Base-by-base conservation (phyloP, 2,113 vertebrate genomes). In the Pterophyllum scalare region DNA sequence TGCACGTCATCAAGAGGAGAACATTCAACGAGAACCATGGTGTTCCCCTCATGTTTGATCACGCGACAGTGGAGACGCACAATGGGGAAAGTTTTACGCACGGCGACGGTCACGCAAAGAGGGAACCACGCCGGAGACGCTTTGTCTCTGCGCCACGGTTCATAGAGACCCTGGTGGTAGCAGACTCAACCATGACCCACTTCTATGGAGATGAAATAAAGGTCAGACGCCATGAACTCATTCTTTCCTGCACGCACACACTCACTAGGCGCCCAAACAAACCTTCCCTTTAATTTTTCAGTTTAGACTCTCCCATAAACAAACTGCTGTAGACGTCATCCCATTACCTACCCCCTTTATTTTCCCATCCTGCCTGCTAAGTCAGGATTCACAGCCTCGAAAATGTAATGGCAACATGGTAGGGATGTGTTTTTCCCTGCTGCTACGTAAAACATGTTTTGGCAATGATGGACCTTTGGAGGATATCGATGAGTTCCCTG, bases 81-180 rank as follows among this genome's bases (percentile, higher is more conserved):
- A 60, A 75, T 12, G 74, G 40, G 89, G 91, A 80, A 84, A 77
- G 33, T 72, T 89, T 93, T 87, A 90, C 88, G 91, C 92, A 74
- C 70, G 75, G 79, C 54, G 57, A 64, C 83, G 22, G 85, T 79
- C 90, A 90, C 88, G 87, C 89, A 81, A 87, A 11, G 33, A 82
- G 87, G 89, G 88, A 85, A 89, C 35, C 81, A 59, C 94, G 97
- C 61, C 86, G 88, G 83, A 94, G 77, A 91, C 96, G 97, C 33
- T 98, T 98, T 88, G 96, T 97, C 26, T 97, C 97, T 0, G 96
- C 95, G 90, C 96, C 97, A 11, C 96, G 97, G 2, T 98, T 96
- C 77, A 96, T 98, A 91, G 97, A 98, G 92, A 97, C 96, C 3
- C 91, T 98, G 93, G 94, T 97, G 90, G 97, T 98, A 64, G 97